Evolutionary conservation across 2,888 invertebrate genomes (phyloP).

Genomic region (Platycheirus rosarum): DNA sequence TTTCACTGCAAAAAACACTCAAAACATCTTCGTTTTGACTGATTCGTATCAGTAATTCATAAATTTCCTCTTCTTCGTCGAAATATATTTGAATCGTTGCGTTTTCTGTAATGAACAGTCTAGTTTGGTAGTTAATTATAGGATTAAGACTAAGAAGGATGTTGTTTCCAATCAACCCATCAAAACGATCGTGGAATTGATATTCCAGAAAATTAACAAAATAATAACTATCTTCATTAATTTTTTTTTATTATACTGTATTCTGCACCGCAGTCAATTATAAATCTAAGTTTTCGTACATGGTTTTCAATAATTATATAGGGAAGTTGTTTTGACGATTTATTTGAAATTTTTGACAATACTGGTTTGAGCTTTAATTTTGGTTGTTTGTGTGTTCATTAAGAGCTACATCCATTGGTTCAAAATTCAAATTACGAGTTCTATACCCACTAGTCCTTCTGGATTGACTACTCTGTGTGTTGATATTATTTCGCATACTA

Average conservation of each 20-base stretch:
- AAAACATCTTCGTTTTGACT: no score
- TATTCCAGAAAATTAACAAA: no score
- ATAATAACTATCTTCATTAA: not conserved
- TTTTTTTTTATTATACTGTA: constrained; percentile 29
- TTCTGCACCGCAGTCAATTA: constrained; percentile 35
- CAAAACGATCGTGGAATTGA: not conserved
- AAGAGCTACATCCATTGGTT: no score
- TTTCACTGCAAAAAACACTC: no score
- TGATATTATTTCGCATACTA: no score
- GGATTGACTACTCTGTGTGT: not conserved
- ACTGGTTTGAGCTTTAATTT: no score
- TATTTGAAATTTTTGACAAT: constrained; percentile 23
- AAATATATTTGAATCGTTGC: no score
- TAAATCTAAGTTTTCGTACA: constrained; percentile 19
- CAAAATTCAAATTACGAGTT: not conserved
- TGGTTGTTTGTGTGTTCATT: no score
- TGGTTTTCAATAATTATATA: constrained; percentile 27
- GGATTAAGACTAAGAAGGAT: no score
- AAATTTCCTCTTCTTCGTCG: not conserved
- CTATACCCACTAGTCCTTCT: not conserved
- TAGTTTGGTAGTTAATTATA: no score
- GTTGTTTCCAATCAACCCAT: no score
- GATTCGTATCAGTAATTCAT: not conserved
- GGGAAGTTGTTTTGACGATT: constrained; percentile 10
- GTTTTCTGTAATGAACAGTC: no score